A percentile compares a stretch with the other conserved stretches of the same genome.
Conservation (phyloP, 2,113 vertebrate species). For the Chaenogobius annularis region DNA sequence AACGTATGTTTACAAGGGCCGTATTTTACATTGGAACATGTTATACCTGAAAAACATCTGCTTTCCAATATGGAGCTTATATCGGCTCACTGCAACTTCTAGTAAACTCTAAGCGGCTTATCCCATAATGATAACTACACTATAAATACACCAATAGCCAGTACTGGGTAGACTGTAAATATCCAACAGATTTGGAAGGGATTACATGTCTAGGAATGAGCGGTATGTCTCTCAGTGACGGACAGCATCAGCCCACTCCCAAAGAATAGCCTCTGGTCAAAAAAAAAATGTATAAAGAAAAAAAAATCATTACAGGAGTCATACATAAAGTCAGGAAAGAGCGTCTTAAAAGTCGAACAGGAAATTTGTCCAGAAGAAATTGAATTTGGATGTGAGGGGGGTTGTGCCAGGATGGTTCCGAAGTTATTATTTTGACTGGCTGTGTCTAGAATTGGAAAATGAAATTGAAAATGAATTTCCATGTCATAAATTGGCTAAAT, state of each 20-base stretch:
- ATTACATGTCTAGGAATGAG: slow-evolving; percentile 72
- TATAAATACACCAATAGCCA: slow-evolving; percentile 26
- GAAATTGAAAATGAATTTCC: background rate
- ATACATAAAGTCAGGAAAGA: slow-evolving; percentile 16
- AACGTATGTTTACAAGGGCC: background rate
- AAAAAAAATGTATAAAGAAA: slow-evolving; percentile 29
- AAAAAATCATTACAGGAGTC: slow-evolving; percentile 36
- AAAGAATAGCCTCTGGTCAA: slow-evolving; percentile 31
- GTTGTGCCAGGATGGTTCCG: slow-evolving; percentile 1
- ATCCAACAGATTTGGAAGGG: slow-evolving; percentile 50
- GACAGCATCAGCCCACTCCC: slow-evolving; percentile 42
- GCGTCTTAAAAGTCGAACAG: slow-evolving; percentile 13
- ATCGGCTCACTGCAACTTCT: slow-evolving; percentile 34
- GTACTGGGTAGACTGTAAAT: slow-evolving; percentile 33
- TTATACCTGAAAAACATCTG: slow-evolving; percentile 17
- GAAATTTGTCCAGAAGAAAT: slow-evolving; percentile 29
- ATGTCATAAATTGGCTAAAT: background rate
- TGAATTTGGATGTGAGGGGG: background rate
- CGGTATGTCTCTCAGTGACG: slow-evolving; percentile 61
- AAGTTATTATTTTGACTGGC: slow-evolving; percentile 7
- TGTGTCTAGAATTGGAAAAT: slow-evolving; percentile 1
- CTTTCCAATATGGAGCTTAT: slow-evolving; percentile 30
- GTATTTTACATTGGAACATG: slow-evolving; percentile 10
- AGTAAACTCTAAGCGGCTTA: slow-evolving; percentile 36
- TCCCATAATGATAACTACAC: slow-evolving; percentile 31